Conservation (phyloP, 30 jellyfish, hydroid and myxozoan genomes). For the Hydra vulgaris region DNA sequence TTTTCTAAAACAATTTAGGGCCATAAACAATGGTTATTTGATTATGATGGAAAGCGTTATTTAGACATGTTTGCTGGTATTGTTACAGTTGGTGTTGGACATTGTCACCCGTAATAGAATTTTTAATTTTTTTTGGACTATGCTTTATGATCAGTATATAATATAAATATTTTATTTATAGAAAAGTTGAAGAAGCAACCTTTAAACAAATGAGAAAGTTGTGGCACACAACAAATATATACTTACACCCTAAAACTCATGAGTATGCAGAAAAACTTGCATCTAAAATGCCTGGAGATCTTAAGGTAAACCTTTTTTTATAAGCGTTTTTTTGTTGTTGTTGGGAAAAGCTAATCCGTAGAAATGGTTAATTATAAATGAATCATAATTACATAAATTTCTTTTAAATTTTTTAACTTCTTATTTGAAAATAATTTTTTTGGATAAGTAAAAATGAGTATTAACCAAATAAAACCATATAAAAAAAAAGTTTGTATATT, state of each 20-base stretch:
- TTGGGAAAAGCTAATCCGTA: too few species aligned
- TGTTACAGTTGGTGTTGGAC: conserved; percentile 94
- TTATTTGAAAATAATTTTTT: too few species aligned
- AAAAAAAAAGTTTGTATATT: too few species aligned
- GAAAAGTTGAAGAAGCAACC: conserved; percentile 53
- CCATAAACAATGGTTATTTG: conserved; percentile 89
- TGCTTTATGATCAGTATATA: not conserved
- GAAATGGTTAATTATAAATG: too few species aligned
- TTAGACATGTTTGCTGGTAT: conserved; percentile 95
- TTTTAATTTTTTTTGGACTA: too few species aligned
- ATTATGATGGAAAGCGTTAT: conserved; percentile 74
- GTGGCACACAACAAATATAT: conserved; percentile 94
- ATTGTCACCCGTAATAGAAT: conserved; percentile 88
- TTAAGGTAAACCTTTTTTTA: conserved; percentile 46
- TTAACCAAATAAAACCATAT: too few species aligned
- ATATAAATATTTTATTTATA: not conserved
- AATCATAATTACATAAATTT: too few species aligned
- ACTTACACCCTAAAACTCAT: conserved; percentile 54
- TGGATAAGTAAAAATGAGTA: too few species aligned
- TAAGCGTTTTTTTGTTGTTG: too few species aligned
- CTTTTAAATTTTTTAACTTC: too few species aligned
- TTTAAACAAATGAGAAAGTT: conserved; percentile 54
- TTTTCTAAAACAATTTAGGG: conserved; percentile 51
- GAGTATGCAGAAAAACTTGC: conserved; percentile 78
- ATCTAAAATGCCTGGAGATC: conserved; percentile 71